Conservation (phyloP, 1,140 invertebrate species). For the Neocloeon triangulifer region DNA sequence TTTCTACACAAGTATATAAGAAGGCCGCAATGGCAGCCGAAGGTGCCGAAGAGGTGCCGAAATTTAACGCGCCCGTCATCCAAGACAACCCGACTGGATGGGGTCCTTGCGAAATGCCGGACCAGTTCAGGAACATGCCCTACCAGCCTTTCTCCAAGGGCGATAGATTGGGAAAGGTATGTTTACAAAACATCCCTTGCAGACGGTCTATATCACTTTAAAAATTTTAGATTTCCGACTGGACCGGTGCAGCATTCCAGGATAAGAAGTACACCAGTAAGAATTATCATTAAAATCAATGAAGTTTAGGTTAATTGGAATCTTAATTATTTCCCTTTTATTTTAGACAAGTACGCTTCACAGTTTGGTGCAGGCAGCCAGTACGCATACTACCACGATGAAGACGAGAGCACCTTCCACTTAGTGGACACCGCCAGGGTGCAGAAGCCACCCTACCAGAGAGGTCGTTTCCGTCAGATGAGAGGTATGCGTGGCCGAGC, state of each 20-base stretch:
- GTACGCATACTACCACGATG: constrained; percentile 94
- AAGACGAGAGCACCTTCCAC: constrained; percentile 97
- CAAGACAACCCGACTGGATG: constrained; percentile 81
- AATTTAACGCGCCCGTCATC: constrained; percentile 45
- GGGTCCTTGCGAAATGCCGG: constrained; percentile 85
- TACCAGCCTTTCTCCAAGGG: constrained; percentile 97
- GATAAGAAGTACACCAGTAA: constrained; percentile 89
- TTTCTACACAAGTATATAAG: too few relatives aligned
- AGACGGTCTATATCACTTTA: constrained; percentile 6
- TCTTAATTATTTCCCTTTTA: too few relatives aligned
- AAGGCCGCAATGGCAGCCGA: too few relatives aligned
- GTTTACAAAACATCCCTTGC: neutral
- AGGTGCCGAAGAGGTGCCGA: constrained; percentile 13
- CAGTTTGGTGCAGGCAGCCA: constrained; percentile 81
- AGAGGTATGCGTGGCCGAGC: constrained; percentile 54
- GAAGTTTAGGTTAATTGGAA: too few relatives aligned
- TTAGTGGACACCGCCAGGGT: constrained; percentile 83
- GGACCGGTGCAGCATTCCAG: constrained; percentile 84
- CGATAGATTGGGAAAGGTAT: constrained; percentile 85
- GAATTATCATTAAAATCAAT: constrained; percentile 21
- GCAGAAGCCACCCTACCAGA: constrained; percentile 75
- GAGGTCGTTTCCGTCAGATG: constrained; percentile 61
- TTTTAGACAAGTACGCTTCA: constrained; percentile 81
- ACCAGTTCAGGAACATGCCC: constrained; percentile 92
- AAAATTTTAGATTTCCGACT: constrained; percentile 67